These are phyloP conservation scores for Hemistola chrysoprasaria DNA, from an alignment of 2,888 invertebrate genomes.

Conservation along the genomic window DNA sequence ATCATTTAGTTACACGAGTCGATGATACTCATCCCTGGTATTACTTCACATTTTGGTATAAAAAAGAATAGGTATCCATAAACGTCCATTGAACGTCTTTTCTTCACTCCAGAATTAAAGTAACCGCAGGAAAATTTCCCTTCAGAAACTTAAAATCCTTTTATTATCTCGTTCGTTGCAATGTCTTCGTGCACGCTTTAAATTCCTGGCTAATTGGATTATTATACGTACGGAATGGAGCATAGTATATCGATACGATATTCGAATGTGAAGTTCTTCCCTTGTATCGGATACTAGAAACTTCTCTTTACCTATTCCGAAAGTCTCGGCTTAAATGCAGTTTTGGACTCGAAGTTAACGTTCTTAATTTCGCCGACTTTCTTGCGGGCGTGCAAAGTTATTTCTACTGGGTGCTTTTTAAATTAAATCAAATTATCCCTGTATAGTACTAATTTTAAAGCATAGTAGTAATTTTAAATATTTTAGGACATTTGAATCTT, in stretches of 20 bases:
- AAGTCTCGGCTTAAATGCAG: constrained; percentile 44
- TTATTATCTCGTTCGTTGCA: constrained; percentile 41
- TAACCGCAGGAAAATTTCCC: constrained; percentile 26
- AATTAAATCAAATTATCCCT: constrained; percentile 20
- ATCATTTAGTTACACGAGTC: no score
- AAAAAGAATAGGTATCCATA: no score
- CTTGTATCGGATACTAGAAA: constrained; percentile 32
- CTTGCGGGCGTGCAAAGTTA: constrained; percentile 30
- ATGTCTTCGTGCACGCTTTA: constrained; percentile 45
- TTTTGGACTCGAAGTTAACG: constrained; percentile 49
- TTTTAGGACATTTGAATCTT: no score
- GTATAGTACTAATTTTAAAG: constrained; percentile 20
- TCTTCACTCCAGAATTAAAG: constrained; percentile 13
- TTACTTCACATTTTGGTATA: no score
- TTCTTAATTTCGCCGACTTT: constrained; percentile 43
- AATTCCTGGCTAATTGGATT: constrained; percentile 62
- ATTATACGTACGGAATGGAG: constrained; percentile 43
- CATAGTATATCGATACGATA: constrained; percentile 37
- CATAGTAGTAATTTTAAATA: background rate
- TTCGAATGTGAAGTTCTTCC: constrained; percentile 32
- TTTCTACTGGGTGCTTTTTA: constrained; percentile 22
- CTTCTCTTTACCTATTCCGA: constrained; percentile 40
- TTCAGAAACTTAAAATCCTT: constrained; percentile 30
- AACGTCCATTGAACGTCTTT: no score
- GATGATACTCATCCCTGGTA: no score